A percentile compares a stretch with the other conserved stretches of the same genome.
Evolutionary conservation across 2,797 vertebrate genomes (phyloP).

Genomic region (Choloepus didactylus): DNA sequence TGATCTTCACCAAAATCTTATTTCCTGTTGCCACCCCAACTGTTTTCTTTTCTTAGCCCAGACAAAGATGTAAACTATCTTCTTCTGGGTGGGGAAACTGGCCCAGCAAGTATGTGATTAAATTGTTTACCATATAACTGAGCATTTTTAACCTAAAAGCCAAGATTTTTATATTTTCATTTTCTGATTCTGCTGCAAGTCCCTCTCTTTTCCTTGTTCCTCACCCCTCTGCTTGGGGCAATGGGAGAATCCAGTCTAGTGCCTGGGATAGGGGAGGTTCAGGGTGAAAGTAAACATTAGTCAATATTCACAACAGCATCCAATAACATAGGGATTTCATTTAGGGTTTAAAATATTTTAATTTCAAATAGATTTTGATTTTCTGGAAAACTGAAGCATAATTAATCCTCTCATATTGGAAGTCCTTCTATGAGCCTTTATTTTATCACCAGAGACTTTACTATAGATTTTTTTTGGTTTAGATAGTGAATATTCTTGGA

Average conservation of each 20-base stretch:
- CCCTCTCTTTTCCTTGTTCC: not conserved
- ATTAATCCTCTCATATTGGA: not conserved
- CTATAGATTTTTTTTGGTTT: not conserved
- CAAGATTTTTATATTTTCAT: not conserved
- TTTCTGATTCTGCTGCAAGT: not conserved
- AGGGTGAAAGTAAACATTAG: not conserved
- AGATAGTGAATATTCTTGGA: not conserved
- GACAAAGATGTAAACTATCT: not conserved
- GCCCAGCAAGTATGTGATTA: not conserved
- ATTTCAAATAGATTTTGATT: not conserved
- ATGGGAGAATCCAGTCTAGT: not conserved
- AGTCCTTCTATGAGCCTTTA: not conserved
- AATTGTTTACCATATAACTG: not conserved
- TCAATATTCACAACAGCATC: not conserved
- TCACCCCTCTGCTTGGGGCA: not conserved
- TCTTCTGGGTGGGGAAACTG: not conserved
- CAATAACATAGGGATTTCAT: not conserved
- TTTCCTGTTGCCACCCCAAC: not conserved
- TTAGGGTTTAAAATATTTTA: slow-evolving; percentile 46
- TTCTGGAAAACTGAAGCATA: slow-evolving; percentile 30
- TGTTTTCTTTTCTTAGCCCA: not conserved
- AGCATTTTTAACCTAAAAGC: not conserved
- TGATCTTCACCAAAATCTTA: not conserved
- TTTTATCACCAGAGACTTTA: not conserved
- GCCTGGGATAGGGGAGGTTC: not conserved